Conservation (phyloP, 2,888 invertebrate species). For the Leucania comma region DNA sequence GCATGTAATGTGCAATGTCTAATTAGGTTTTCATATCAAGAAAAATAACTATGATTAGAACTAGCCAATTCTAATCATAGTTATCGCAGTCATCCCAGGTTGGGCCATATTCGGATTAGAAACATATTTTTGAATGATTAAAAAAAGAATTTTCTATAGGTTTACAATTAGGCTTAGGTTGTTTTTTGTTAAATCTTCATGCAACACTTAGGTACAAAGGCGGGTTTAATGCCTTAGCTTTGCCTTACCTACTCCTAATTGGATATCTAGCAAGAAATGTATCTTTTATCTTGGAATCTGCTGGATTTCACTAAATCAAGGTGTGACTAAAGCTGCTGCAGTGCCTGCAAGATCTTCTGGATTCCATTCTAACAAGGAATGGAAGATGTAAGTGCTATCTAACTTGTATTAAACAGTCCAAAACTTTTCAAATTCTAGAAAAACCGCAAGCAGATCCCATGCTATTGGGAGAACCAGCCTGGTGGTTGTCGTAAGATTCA, state of each 20-base stretch:
- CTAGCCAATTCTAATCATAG: no score
- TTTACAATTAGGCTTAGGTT: no score
- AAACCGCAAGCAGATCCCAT: conserved; percentile 95
- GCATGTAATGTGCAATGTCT: neutral
- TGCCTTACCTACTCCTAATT: no score
- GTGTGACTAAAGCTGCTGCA: neutral
- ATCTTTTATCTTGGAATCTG: neutral
- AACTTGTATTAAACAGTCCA: conserved; percentile 16
- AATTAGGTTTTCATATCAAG: neutral
- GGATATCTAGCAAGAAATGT: no score
- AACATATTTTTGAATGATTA: no score
- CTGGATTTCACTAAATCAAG: neutral
- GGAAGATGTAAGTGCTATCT: conserved; percentile 7
- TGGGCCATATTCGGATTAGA: no score
- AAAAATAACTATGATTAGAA: no score
- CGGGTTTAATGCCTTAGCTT: no score
- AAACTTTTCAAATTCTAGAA: conserved; percentile 89
- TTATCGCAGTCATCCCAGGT: no score
- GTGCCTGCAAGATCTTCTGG: neutral
- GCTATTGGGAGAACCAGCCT: conserved; percentile 97
- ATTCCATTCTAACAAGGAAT: neutral
- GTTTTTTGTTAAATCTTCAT: no score
- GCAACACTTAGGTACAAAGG: no score
- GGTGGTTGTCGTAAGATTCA: conserved; percentile 96
- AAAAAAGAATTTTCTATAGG: no score